These are phyloP conservation scores for Drosophila pallidifrons DNA, from an alignment of 1,140 invertebrate genomes.

Conservation along the genomic window DNA sequence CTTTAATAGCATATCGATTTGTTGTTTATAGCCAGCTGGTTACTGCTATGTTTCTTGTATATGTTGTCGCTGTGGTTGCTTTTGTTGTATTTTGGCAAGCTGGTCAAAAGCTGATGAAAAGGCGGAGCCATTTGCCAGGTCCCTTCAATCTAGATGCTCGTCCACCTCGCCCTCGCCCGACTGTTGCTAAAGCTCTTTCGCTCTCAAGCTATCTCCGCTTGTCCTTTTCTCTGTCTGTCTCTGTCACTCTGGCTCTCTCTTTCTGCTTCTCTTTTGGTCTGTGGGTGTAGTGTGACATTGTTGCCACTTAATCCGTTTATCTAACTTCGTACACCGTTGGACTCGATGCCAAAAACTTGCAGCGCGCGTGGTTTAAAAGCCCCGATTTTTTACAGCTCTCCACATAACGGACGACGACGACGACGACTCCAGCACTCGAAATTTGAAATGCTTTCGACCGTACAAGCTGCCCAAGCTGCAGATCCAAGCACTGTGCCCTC, in stretches of 20 bases:
- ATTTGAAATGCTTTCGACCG: constrained; percentile 76
- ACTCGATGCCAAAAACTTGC: constrained; percentile 75
- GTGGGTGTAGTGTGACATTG: constrained; percentile 61
- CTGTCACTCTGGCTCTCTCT: neutral
- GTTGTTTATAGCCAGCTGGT: constrained; percentile 49
- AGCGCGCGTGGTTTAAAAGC: constrained; percentile 74
- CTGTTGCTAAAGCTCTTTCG: constrained; percentile 30
- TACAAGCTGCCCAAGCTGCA: constrained; percentile 49
- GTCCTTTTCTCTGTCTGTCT: neutral
- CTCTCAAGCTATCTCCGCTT: neutral
- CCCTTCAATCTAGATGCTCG: constrained; percentile 12
- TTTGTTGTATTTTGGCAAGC: constrained; percentile 25
- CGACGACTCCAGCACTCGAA: constrained; percentile 47
- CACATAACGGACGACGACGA: constrained; percentile 13
- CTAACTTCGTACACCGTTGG: constrained; percentile 85
- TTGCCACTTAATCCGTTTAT: constrained; percentile 85
- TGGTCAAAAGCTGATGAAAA: constrained; percentile 42
- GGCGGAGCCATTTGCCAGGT: constrained; percentile 25
- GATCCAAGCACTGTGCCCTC: constrained; percentile 1
- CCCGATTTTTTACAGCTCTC: constrained; percentile 43
- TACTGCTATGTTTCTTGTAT: constrained; percentile 28
- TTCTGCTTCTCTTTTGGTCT: neutral
- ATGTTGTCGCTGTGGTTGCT: constrained; percentile 3
- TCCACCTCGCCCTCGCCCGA: neutral
- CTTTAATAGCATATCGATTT: constrained; percentile 74